Percentiles rank a stretch among this genome's conserved stretches.
Evolutionary conservation across 1,140 invertebrate genomes (phyloP).

Genomic region (Pogonomyrmex californicus): DNA sequence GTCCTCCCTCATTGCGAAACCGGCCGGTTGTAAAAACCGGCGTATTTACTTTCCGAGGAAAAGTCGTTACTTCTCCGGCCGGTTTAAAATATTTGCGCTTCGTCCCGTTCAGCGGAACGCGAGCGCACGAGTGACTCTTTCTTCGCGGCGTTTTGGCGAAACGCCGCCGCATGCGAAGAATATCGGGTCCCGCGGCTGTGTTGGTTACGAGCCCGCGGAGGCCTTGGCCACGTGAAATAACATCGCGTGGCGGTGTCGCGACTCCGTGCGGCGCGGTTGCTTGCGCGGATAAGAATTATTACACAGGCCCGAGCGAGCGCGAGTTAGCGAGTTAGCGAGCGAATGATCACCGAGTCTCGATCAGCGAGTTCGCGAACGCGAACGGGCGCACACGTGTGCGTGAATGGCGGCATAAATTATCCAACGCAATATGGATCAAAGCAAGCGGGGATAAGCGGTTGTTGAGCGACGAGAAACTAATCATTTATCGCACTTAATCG

Average conservation of each 20-base stretch:
- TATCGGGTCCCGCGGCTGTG: slow-evolving; percentile 25
- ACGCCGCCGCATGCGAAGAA: slow-evolving; percentile 26
- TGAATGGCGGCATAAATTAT: slow-evolving; percentile 65
- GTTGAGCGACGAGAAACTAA: slow-evolving; percentile 58
- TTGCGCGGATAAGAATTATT: slow-evolving; percentile 71
- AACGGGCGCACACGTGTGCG: neutral
- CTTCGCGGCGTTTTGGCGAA: slow-evolving; percentile 38
- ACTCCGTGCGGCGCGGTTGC: slow-evolving; percentile 12
- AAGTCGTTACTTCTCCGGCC: slow-evolving; percentile 33
- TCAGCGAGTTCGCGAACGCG: neutral
- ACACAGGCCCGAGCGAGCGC: slow-evolving; percentile 9
- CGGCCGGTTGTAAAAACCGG: slow-evolving; percentile 46
- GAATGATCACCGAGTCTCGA: neutral
- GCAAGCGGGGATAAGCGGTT: slow-evolving; percentile 55
- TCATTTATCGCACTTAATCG: slow-evolving; percentile 62
- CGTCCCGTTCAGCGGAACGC: neutral
- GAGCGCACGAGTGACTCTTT: neutral
- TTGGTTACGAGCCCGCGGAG: slow-evolving; percentile 68
- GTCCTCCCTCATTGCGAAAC: neutral
- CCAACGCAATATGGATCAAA: slow-evolving; percentile 66
- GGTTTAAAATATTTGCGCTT: slow-evolving; percentile 51
- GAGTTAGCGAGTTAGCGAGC: no score
- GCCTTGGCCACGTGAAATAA: slow-evolving; percentile 73
- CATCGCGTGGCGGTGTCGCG: slow-evolving; percentile 65
- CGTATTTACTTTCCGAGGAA: slow-evolving; percentile 44